phyloP scores from a whole-genome alignment of 1,140 invertebrate species.

The Trinorchestia longiramus region DNA sequence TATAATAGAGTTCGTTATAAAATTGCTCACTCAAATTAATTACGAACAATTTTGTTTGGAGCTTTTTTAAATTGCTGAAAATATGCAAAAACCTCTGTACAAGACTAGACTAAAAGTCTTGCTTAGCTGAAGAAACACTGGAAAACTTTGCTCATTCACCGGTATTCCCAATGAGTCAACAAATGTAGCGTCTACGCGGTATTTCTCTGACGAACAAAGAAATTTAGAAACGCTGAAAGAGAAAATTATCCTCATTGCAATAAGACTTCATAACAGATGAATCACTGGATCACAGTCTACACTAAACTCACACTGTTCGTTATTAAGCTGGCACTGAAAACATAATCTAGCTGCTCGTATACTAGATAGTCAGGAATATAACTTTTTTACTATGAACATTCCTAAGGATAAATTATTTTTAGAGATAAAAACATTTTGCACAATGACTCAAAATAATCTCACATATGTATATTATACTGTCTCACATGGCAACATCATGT shows the following conservation, averaged over 20 bases:
- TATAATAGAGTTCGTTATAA: not conserved
- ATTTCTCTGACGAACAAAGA: not conserved
- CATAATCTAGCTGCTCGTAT: not conserved
- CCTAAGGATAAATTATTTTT: not conserved
- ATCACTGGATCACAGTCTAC: not conserved
- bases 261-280: not conserved
- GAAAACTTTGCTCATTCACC: not conserved
- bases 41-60: not conserved
- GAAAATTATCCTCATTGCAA: not conserved
- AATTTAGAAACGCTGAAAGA: not conserved
- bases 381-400: not conserved
- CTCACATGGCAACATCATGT: not conserved
- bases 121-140: not conserved
- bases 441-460: not conserved
- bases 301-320: not conserved
- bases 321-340: not conserved
- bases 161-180: not conserved
- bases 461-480: not conserved
- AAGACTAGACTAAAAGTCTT: not conserved
- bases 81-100: not conserved
- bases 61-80: not conserved
- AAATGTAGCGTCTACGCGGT: not conserved
- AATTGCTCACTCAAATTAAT: not conserved
- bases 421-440: not conserved
- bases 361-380: not conserved